phyloP scores from a whole-genome alignment of 2,113 vertebrate genomes.

The Phocoena sinus region DNA sequence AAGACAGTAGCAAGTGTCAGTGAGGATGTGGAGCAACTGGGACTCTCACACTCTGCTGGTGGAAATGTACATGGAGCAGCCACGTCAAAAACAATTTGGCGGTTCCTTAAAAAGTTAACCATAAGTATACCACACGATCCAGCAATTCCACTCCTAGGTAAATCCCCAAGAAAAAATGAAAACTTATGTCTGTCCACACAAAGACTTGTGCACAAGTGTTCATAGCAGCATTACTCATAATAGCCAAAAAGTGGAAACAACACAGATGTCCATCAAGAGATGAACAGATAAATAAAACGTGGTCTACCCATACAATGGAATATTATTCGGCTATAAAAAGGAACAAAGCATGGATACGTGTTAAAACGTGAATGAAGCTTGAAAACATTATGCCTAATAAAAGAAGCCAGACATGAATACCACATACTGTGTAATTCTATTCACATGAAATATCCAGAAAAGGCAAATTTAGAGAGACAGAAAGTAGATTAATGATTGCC shows the following conservation, averaged over 20 bases:
- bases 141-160: not conserved
- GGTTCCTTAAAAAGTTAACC: not conserved
- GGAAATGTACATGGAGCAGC: not conserved
- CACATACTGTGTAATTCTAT: not conserved
- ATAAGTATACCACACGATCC: not conserved
- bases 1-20: not conserved
- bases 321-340: not conserved
- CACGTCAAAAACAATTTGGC: not conserved
- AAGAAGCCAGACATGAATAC: not conserved
- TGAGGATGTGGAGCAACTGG: not conserved
- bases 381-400: not conserved
- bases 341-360: not conserved
- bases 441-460: not conserved
- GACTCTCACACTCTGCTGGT: not conserved
- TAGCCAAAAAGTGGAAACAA: not conserved
- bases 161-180: not conserved
- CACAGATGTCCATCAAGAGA: not conserved
- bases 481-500: not conserved
- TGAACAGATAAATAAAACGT: not conserved
- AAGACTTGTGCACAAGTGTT: not conserved
- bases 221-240: not conserved
- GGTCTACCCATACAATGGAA: not conserved
- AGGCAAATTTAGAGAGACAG: not conserved
- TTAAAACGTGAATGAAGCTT: not conserved
- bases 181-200: not conserved